These are phyloP conservation scores for Thaleichthys pacificus DNA, from an alignment of 2,797 vertebrate species.

Conservation along the genomic window DNA sequence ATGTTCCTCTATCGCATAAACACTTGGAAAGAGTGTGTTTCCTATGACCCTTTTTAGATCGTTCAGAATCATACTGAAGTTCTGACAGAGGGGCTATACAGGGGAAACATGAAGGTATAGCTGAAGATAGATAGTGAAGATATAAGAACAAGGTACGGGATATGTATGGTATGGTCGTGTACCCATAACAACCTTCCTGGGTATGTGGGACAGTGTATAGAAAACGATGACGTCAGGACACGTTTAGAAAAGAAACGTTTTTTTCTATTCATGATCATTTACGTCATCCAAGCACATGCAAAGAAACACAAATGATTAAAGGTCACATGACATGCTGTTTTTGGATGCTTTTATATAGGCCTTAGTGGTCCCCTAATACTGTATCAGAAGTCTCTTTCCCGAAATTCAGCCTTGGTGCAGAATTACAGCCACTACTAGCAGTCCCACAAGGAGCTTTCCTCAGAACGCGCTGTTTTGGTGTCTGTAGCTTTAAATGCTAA, in stretches of 20 bases:
- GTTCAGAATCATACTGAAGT: background rate
- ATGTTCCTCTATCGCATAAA: too few species aligned
- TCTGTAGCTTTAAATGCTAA: too few species aligned
- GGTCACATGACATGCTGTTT: too few species aligned
- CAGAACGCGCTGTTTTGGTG: too few species aligned
- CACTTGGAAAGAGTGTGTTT: background rate
- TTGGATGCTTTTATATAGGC: too few species aligned
- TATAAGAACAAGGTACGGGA: slow-evolving; percentile 16
- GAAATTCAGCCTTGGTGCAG: too few species aligned
- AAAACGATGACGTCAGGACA: background rate
- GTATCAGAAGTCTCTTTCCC: too few species aligned
- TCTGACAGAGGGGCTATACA: slow-evolving; percentile 11
- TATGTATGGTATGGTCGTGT: background rate
- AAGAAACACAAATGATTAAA: slow-evolving; percentile 47
- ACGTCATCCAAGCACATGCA: background rate
- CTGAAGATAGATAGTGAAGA: slow-evolving; percentile 24
- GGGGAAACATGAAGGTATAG: slow-evolving; percentile 3
- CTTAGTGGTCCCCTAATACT: too few species aligned
- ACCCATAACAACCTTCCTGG: slow-evolving; percentile 3
- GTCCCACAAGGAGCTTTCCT: too few species aligned
- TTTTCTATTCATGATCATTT: background rate
- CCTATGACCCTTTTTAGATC: background rate
- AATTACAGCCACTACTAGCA: too few species aligned
- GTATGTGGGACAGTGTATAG: background rate
- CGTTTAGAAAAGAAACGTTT: too few species aligned